Evolutionary conservation across 2,888 invertebrate species (phyloP), one percentile per base, ranked within the genome.

Genomic region (Pardosa pseudoannulata): DNA sequence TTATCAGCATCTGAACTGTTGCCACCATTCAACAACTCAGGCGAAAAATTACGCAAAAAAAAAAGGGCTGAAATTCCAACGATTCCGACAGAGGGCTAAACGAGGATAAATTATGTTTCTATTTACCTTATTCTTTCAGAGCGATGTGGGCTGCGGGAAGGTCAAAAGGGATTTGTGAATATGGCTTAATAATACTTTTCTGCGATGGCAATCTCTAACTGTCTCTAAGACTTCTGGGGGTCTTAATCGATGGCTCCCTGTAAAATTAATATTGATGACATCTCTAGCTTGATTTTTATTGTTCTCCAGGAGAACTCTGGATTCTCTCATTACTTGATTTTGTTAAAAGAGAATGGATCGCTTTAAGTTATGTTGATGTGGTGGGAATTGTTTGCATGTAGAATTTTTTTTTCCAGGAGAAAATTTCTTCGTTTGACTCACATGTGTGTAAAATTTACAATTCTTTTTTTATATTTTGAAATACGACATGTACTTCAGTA

Each of bases 251-350:
- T 13, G 16, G 41, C 41, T 11, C 16, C 41, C 41, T 5, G 13
- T 46, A 46, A 46, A 46, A 46, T 46, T 46, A 16, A 46, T 46
- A 46, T 46, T 46, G 41, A 46, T 46, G 41, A 46, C 41, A 13
- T 46, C 13, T 13, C 13, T 16, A 13, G 41, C 41, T 46, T 46
- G 41, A 46, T 46, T 46, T 16, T 46, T 46, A 46, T 46, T 46
- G 16, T 16, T 46, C 41, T 46, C 6, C 9, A 11, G 41, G 41
- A 46, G 16, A 9, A 46, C 5, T 46, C 36, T 36, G 6, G 36
- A 36, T 11, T 36, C 11, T 5, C 11, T 36, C 36, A n/a, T 46
- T 46, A 16, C 6, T 46, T 13, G 41, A 46, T 46, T n/a, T n/a
- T n/a, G n/a, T n/a, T n/a, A n/a, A n/a, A n/a, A n/a, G n/a, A n/a